Evolutionary conservation across 2,797 vertebrate species (phyloP).

Genomic region (Acrossocheilus wenchowensis): DNA sequence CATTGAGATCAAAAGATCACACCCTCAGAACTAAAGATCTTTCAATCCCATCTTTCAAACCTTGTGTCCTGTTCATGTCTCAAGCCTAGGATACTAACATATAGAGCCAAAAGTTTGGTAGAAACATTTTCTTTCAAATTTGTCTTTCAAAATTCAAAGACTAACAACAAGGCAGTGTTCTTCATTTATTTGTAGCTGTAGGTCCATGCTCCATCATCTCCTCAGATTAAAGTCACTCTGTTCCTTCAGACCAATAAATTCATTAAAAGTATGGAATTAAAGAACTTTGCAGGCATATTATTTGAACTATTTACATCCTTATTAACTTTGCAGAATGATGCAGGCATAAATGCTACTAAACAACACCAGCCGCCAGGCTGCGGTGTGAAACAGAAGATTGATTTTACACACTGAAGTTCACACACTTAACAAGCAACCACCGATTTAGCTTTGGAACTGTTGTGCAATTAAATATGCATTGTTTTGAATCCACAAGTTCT

Average conservation of each 20-base stretch:
- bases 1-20: neutral
- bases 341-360: neutral
- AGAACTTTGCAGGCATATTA: too few species aligned
- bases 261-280: neutral
- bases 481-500: neutral
- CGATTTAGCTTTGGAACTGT: neutral
- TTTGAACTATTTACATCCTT: too few species aligned
- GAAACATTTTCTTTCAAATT: neutral
- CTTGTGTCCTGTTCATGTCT: neutral
- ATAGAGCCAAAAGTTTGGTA: neutral
- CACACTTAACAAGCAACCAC: neutral
- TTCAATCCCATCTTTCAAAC: neutral
- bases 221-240: neutral
- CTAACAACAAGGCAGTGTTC: neutral
- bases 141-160: neutral
- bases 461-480: neutral
- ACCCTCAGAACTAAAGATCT: neutral
- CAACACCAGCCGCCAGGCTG: neutral
- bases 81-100: too few species aligned
- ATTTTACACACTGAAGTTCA: neutral
- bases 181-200: conserved; percentile 7
- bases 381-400: neutral
- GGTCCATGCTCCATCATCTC: neutral
- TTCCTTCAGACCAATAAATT: neutral
- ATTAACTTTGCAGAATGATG: too few species aligned